Conservation (phyloP, 2,113 vertebrate genomes). For the Psophia crepitans region DNA sequence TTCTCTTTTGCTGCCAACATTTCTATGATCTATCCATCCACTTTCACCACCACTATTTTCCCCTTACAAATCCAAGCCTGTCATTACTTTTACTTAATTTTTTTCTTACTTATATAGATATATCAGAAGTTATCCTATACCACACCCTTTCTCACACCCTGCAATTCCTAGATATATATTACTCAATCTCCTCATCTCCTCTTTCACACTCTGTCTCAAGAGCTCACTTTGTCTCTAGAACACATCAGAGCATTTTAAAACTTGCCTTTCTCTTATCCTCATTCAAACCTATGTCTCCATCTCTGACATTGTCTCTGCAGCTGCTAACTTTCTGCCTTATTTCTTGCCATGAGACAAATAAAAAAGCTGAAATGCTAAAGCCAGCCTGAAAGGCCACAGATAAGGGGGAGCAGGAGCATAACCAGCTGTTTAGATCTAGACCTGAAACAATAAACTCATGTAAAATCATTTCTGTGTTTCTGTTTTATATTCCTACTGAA, state of each 20-base stretch:
- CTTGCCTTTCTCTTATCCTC: not conserved
- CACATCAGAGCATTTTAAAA: not conserved
- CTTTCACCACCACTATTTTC: not conserved
- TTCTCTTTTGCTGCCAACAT: not conserved
- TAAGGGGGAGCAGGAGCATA: not conserved
- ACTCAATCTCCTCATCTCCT: not conserved
- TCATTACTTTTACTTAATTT: not conserved
- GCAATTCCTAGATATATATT: not conserved
- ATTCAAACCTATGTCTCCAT: not conserved
- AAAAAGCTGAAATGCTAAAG: not conserved
- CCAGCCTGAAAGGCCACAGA: not conserved
- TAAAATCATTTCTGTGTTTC: not conserved
- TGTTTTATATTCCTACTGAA: not conserved
- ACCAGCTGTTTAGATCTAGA: not conserved
- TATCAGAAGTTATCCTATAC: not conserved
- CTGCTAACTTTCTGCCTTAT: not conserved
- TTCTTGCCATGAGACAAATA: not conserved
- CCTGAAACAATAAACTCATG: not conserved
- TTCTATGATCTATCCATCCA: not conserved
- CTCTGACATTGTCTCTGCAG: not conserved
- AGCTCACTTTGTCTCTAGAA: not conserved
- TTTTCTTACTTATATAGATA: not conserved
- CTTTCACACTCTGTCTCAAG: not conserved
- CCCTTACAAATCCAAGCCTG: not conserved
- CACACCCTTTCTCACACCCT: not conserved